Evolutionary conservation across 2,113 vertebrate genomes (phyloP), one percentile per base, ranked within the genome.

Genomic region (Guaruba guarouba): DNA sequence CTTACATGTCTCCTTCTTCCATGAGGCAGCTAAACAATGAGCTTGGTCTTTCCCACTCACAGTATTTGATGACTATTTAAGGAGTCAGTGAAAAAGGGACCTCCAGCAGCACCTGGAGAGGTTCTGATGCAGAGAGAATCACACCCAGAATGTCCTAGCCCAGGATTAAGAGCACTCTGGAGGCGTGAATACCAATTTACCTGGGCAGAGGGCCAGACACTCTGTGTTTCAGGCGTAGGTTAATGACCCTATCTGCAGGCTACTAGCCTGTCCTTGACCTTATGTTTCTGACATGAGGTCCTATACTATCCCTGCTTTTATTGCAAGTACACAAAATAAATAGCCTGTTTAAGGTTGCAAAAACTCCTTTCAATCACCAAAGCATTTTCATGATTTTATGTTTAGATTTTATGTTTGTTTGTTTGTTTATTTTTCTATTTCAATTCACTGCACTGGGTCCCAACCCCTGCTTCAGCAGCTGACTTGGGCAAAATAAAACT

Each of bases 141-240:
- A 19, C 17, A n/a, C 10, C 9, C 25, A 17, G 49, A 41, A 54
- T 37, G n/a, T 16, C 31, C 35, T 3, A 37, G 24, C 28, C 59
- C 44, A 13, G 49, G 43, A 64, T 33, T 27, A 44, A 55, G 48
- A 51, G 20, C 44, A 10, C 44, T 33, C 28, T 28, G 37, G 31
- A 55, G 35, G 3, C 6, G 0, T 27, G n/a, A 19, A 51, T 8
- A 63, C 10, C 80, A 44, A 13, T 9, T 71, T 6, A 19, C 18
- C 5, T 8, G 17, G 12, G 44, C 54, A 81, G 44, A 77, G 49
- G 49, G 18, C 12, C 44, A 64, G 57, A 46, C 4, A 10, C 6
- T 20, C 10, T 0, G 0, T 13, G 17, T 41, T 71, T 73, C 59
- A 44, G 7, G 5, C 14, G 4, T 7, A 46, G 43, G 14, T 49